Evolutionary conservation across 2,113 vertebrate species (phyloP).

Genomic region (Datnioides undecimradiatus): DNA sequence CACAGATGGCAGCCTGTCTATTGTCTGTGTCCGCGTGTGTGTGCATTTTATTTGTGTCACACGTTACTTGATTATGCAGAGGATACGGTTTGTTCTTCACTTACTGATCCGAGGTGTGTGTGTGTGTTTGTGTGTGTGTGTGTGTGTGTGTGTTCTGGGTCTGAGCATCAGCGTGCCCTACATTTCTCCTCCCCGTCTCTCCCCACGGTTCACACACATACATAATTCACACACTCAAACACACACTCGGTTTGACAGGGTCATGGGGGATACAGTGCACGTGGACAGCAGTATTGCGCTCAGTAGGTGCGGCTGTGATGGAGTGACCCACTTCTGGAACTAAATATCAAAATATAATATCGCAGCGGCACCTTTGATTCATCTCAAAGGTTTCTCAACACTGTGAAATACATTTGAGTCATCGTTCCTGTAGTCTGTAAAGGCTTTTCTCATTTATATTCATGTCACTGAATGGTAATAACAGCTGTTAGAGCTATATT

Average conservation of each 20-base stretch:
- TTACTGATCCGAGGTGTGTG: conserved; percentile 6
- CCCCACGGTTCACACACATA: conserved; percentile 65
- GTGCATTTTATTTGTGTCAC: conserved; percentile 43
- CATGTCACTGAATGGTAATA: not conserved
- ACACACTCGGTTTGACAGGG: conserved; percentile 54
- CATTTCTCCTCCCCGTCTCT: conserved; percentile 67
- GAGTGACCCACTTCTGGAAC: conserved; percentile 57
- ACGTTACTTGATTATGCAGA: conserved; percentile 59
- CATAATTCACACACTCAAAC: conserved; percentile 73
- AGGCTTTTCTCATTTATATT: conserved; percentile 21
- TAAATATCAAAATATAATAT: conserved; percentile 32
- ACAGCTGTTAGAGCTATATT: conserved; percentile 10
- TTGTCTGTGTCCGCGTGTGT: conserved; percentile 29
- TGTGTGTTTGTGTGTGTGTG: conserved; percentile 26
- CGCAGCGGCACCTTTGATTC: conserved; percentile 1
- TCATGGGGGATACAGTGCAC: conserved; percentile 34
- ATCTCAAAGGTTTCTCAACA: conserved; percentile 5
- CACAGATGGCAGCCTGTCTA: conserved; percentile 38
- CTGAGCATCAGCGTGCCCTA: conserved; percentile 68
- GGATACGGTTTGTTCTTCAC: conserved; percentile 56
- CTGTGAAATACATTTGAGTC: conserved; percentile 23
- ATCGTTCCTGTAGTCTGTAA: not conserved
- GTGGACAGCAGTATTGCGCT: conserved; percentile 43
- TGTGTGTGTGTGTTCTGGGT: conserved; percentile 39
- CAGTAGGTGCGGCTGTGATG: conserved; percentile 35